Conservation (phyloP, 2,888 invertebrate species). For the Alsophila aescularia region DNA sequence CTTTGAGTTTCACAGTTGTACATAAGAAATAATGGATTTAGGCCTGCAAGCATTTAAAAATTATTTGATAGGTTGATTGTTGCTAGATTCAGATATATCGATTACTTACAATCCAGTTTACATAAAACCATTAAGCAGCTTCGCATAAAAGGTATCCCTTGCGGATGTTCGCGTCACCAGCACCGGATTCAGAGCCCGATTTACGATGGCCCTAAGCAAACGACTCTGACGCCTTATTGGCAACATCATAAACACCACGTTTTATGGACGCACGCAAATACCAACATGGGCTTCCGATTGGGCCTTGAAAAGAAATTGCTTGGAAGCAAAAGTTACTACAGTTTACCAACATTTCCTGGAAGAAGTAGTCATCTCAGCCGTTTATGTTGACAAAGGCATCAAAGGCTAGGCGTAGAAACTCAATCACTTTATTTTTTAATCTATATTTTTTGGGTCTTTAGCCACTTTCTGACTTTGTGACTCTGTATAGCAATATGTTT, state of each 20-base stretch:
- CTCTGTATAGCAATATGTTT: too few species aligned
- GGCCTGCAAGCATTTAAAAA: too few species aligned
- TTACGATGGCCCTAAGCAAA: slow-evolving; percentile 69
- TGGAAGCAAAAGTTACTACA: not conserved
- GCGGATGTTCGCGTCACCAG: slow-evolving; percentile 19
- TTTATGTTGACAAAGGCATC: too few species aligned
- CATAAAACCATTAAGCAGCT: not conserved
- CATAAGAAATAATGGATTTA: too few species aligned
- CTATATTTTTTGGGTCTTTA: too few species aligned
- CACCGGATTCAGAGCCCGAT: slow-evolving; percentile 34
- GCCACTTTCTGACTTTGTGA: too few species aligned
- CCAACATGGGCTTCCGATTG: slow-evolving; percentile 26
- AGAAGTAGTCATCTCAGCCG: too few species aligned
- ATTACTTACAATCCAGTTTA: not conserved
- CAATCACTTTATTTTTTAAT: too few species aligned
- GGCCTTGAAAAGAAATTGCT: too few species aligned
- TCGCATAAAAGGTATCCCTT: slow-evolving; percentile 3
- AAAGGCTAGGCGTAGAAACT: too few species aligned
- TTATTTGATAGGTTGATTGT: too few species aligned
- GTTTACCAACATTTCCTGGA: not conserved
- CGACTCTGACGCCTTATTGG: slow-evolving; percentile 60
- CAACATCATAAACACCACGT: slow-evolving; percentile 57
- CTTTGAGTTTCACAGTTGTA: too few species aligned
- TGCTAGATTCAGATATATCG: not conserved
- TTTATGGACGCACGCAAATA: slow-evolving; percentile 49